Conservation (phyloP, 2,113 vertebrate species). For the Mohoua ochrocephala region DNA sequence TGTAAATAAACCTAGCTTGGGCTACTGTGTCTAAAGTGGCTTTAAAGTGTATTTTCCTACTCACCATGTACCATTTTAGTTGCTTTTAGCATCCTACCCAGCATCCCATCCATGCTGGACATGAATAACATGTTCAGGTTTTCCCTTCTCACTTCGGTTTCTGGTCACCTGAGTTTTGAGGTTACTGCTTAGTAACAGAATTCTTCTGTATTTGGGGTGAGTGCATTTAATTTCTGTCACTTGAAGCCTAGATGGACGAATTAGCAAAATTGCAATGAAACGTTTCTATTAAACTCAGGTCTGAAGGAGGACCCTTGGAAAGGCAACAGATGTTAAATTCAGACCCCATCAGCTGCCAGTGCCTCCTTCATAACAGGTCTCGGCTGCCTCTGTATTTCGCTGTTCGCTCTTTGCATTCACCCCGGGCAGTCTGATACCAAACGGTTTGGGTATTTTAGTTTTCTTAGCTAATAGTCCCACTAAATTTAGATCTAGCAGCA, state of each 20-base stretch:
- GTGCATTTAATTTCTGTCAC: not conserved
- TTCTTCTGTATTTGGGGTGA: not conserved
- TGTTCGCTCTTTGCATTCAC: not conserved
- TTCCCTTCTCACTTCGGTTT: not conserved
- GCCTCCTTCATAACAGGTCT: not conserved
- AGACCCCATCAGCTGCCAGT: not conserved
- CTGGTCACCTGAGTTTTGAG: not conserved
- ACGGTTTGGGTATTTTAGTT: not conserved
- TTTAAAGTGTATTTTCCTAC: not conserved
- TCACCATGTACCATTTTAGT: not conserved
- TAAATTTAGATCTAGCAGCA: not conserved
- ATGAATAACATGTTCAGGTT: not conserved
- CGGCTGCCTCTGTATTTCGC: not conserved
- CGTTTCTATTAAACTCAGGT: not conserved
- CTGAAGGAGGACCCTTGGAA: not conserved
- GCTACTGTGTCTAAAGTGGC: not conserved
- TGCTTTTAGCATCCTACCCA: not conserved
- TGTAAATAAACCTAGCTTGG: not conserved
- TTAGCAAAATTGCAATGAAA: not conserved
- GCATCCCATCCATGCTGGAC: not conserved
- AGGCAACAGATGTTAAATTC: not conserved
- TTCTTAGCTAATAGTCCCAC: not conserved
- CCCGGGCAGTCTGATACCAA: not conserved
- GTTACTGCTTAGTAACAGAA: not conserved
- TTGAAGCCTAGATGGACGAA: not conserved